Evolutionary conservation across 2,888 invertebrate species (phyloP).

Genomic region (Orthosia gothica): DNA sequence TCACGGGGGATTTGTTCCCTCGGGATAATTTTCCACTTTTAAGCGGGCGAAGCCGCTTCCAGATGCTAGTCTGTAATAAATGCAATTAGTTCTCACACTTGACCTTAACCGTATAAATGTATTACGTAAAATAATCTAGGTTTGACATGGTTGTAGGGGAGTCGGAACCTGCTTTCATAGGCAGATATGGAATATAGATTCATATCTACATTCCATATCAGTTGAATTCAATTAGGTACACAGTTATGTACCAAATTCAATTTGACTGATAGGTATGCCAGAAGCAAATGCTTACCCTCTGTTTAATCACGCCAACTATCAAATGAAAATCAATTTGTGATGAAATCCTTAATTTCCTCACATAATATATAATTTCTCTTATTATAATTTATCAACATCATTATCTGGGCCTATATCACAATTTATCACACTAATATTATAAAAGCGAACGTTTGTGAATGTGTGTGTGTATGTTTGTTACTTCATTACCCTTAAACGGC

Average conservation of each 20-base stretch:
- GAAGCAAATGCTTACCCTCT: not conserved
- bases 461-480: no score
- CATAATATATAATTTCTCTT: no score
- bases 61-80: not conserved
- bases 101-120: not conserved
- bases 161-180: not conserved
- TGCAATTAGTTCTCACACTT: slow-evolving; percentile 2
- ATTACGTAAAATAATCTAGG: not conserved
- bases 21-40: no score
- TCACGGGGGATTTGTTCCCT: no score
- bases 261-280: not conserved
- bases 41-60: no score
- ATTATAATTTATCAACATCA: no score
- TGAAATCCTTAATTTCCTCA: not conserved
- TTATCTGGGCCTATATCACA: no score
- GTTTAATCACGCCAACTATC: not conserved
- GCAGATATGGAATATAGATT: not conserved
- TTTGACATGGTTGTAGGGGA: not conserved
- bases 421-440: no score
- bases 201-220: no score
- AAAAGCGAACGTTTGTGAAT: no score
- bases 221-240: not conserved
- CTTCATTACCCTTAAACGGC: no score
- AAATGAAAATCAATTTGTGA: not conserved
- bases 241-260: not conserved